Base-by-base conservation (phyloP, 1,140 invertebrate genomes). In the Drosophila bocqueti region DNA sequence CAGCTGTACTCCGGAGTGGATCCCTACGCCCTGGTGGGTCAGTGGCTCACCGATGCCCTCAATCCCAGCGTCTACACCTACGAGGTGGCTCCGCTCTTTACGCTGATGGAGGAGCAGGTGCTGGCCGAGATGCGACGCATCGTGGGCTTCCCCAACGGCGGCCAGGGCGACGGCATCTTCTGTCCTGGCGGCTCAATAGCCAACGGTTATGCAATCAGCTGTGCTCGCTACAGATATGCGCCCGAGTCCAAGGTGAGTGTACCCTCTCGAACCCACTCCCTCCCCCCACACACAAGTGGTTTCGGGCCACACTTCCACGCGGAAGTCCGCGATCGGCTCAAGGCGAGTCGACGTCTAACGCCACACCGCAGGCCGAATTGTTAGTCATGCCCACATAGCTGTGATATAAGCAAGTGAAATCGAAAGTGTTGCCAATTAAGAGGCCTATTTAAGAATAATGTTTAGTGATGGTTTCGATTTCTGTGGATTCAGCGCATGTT, bases 121-220 rank as follows among this genome's bases (percentile, higher is more conserved):
- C 93, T 98, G 38, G 86, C 93, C 3, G 96, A 97, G 83, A 99
- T 99, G 98, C 94, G 97, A 43, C 93, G 94, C 18, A 95, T 97
- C 21, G 95, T 99, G 40, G 98, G 98, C 0, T 99, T 96, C 94
- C 93, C 94, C 6, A 93, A 95, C 13, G 94, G 95, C 47, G 96
- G 96, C 4, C 69, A 86, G 38, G 95, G 95, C 3, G 97, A 98
- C 93, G 98, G 97, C 0, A 97, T 99, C 50, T 99, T 99, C 93
- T 97, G 97, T 87, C 98, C 98, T 11, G 98, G 98, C 36, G 98
- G 98, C 1, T 98, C 98, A 1, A 96, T 99, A 77, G 97, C 98
- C 4, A 99, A 99, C 92, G 96, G 98, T 66, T 99, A 99, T 92
- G 98, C 97, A 15, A 97, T 99, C 62, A 97, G 97, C 85, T 95